phyloP scores from a whole-genome alignment of 2,888 invertebrate genomes.

The Sturmia bella region DNA sequence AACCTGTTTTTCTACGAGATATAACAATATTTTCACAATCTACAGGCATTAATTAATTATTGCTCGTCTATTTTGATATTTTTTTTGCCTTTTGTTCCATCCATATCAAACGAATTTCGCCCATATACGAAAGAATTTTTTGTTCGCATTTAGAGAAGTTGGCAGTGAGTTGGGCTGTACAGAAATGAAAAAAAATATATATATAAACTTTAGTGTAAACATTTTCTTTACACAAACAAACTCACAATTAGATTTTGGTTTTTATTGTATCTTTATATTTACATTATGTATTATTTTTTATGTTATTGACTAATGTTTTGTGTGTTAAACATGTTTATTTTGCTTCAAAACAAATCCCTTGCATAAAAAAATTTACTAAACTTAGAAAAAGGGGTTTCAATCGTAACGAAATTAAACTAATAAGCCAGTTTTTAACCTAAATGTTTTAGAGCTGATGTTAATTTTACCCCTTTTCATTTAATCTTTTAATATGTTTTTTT shows the following conservation, averaged over 20 bases:
- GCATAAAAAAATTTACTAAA: neutral
- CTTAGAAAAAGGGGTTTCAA: slow-evolving; percentile 78
- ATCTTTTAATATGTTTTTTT: slow-evolving; percentile 35
- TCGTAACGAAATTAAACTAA: slow-evolving; percentile 70
- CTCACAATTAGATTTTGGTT: neutral
- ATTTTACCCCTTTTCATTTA: slow-evolving; percentile 32
- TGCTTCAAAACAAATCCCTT: slow-evolving; percentile 11
- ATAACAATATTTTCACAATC: too few relatives aligned
- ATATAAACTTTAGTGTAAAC: slow-evolving; percentile 29
- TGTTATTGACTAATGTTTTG: slow-evolving; percentile 51
- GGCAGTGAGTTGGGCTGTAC: too few relatives aligned
- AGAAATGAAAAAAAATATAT: neutral
- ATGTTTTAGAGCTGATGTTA: slow-evolving; percentile 16
- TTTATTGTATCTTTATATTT: neutral
- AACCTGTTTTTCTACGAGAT: too few relatives aligned
- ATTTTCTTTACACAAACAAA: slow-evolving; percentile 27
- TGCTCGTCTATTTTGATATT: too few relatives aligned
- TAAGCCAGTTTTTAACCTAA: slow-evolving; percentile 13
- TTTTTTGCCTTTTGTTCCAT: too few relatives aligned
- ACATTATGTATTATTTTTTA: slow-evolving; percentile 25
- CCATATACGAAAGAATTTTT: too few relatives aligned
- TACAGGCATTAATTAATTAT: too few relatives aligned
- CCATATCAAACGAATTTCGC: too few relatives aligned
- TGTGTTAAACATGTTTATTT: slow-evolving; percentile 44
- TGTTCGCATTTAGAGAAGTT: too few relatives aligned